Percentiles rank a stretch among this genome's conserved stretches.
Evolutionary conservation across 2,113 vertebrate species (phyloP).

Genomic region (Coregonus clupeaformis): DNA sequence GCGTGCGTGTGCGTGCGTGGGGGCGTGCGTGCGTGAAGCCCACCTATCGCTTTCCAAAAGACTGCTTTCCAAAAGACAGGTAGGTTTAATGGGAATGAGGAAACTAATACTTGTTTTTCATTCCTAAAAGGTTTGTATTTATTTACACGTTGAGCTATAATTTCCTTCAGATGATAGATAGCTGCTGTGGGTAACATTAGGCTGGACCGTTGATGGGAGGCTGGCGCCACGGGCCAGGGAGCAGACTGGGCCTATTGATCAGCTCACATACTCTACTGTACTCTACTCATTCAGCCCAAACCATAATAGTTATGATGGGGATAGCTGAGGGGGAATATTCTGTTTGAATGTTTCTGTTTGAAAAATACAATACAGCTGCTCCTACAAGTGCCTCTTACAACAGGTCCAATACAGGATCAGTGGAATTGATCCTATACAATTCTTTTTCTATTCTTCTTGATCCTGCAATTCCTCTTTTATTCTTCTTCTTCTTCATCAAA

Average conservation of each 20-base stretch:
- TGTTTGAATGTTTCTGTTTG: not conserved
- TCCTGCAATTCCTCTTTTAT: too few species aligned
- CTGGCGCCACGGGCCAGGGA: not conserved
- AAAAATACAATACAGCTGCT: not conserved
- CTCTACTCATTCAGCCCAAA: not conserved
- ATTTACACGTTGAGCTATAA: constrained; percentile 9
- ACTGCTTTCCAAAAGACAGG: not conserved
- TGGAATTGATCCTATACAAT: too few species aligned
- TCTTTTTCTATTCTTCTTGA: too few species aligned
- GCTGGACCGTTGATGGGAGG: not conserved
- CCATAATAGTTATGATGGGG: constrained; percentile 4
- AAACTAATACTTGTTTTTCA: not conserved
- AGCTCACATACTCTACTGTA: not conserved
- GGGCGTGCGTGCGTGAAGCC: constrained; percentile 1
- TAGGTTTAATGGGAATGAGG: constrained; percentile 10
- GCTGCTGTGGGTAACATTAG: not conserved
- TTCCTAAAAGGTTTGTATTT: constrained; percentile 13
- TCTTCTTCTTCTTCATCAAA: not conserved
- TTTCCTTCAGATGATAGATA: constrained; percentile 9
- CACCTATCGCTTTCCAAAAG: not conserved
- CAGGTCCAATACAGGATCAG: not conserved
- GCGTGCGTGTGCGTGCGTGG: not conserved
- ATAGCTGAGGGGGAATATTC: not conserved
- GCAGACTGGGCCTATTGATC: constrained; percentile 5
- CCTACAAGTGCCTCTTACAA: not conserved